These are phyloP conservation scores for Opisthocomus hoazin DNA, from an alignment of 2,113 vertebrate genomes.

Conservation along the genomic window DNA sequence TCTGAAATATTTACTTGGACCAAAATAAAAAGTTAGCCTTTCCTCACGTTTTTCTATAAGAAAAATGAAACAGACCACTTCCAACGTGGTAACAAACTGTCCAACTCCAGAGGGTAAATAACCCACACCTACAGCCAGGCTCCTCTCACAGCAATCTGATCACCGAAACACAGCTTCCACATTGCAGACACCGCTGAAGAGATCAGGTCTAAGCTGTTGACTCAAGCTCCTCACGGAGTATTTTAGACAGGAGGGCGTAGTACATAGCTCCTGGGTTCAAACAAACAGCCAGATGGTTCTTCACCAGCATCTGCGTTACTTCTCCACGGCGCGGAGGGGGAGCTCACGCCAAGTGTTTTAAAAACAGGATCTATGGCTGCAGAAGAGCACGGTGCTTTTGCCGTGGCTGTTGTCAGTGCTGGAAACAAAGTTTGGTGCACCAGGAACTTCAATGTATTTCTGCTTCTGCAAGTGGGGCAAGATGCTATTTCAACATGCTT, in stretches of 20 bases:
- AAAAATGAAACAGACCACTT: not conserved
- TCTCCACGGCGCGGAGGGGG: not conserved
- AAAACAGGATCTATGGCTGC: not conserved
- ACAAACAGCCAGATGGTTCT: not conserved
- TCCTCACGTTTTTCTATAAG: not conserved
- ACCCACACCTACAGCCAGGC: not conserved
- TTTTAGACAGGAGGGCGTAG: not conserved
- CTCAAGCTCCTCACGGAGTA: not conserved
- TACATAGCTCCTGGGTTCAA: not conserved
- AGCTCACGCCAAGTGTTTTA: not conserved
- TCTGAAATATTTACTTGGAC: not conserved
- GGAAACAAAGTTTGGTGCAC: not conserved
- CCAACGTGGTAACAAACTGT: not conserved
- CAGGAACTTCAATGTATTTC: not conserved
- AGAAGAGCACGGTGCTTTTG: not conserved
- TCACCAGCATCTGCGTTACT: not conserved
- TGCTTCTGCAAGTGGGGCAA: not conserved
- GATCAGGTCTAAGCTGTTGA: not conserved
- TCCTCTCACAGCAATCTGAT: fast-evolving
- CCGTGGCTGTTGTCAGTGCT: not conserved
- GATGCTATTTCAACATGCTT: conserved; percentile 78
- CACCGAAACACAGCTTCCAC: not conserved
- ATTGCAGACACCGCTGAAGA: not conserved
- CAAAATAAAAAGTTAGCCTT: not conserved
- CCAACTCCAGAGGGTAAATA: not conserved